Conservation (phyloP, 2,113 vertebrate species). For the Neotragus moschatus region DNA sequence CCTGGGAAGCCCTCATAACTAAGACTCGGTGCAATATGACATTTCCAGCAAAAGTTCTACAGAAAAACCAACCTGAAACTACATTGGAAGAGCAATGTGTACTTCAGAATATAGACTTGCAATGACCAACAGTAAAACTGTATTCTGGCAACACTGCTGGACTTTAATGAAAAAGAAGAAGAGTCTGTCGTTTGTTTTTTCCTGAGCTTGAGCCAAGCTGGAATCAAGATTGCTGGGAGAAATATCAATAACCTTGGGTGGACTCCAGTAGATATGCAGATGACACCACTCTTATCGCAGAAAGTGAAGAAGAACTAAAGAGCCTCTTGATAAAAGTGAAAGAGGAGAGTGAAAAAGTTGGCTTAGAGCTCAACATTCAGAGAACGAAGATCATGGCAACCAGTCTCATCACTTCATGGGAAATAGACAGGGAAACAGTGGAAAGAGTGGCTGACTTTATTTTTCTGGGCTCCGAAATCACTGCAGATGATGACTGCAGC, state of each 20-base stretch:
- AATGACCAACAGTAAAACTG: too few species aligned
- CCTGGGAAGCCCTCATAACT: background rate
- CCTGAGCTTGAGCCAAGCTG: background rate
- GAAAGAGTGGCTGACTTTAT: background rate
- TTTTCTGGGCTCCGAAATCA: background rate
- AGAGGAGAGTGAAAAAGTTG: background rate
- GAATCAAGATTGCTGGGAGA: background rate
- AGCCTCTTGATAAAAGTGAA: background rate
- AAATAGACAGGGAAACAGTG: background rate
- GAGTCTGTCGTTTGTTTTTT: background rate
- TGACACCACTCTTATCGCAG: background rate
- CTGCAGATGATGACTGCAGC: background rate
- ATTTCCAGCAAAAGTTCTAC: background rate
- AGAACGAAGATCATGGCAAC: background rate
- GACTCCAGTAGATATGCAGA: background rate
- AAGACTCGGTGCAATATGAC: background rate
- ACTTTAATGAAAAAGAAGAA: background rate
- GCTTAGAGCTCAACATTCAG: background rate
- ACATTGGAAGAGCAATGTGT: background rate
- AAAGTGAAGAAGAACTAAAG: background rate
- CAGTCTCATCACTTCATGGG: accelerated
- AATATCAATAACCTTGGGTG: background rate
- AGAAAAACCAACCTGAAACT: background rate
- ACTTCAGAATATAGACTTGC: background rate
- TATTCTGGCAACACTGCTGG: too few species aligned